Conservation (phyloP, 2,888 invertebrate genomes). For the Hylaea fasciaria region DNA sequence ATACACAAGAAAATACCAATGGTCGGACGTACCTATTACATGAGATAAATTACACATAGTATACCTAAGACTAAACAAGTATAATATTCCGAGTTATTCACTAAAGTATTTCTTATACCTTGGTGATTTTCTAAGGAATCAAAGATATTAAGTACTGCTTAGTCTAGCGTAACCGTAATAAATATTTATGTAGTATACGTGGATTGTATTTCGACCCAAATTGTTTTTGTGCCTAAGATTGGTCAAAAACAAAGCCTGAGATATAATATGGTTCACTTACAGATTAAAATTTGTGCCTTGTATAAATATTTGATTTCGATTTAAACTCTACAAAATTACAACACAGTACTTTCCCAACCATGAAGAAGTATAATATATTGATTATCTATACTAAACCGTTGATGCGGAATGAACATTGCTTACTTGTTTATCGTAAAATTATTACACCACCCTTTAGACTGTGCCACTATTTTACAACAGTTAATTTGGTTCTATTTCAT, state of each 20-base stretch:
- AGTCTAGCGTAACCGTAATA: slow-evolving; percentile 6
- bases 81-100: slow-evolving; percentile 50
- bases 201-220: slow-evolving; percentile 12
- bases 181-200: slow-evolving; percentile 26
- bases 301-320: too few species aligned
- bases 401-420: too few species aligned
- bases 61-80: slow-evolving; percentile 48
- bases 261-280: too few species aligned
- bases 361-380: too few species aligned
- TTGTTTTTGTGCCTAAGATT: slow-evolving; percentile 1
- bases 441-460: too few species aligned
- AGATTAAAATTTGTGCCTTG: too few species aligned
- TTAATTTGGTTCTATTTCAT: too few species aligned
- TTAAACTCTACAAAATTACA: too few species aligned
- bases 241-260: neutral
- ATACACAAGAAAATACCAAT: slow-evolving; percentile 32
- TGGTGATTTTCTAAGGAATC: slow-evolving; percentile 42
- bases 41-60: slow-evolving; percentile 52
- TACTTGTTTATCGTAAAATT: too few species aligned
- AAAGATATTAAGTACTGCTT: slow-evolving; percentile 45
- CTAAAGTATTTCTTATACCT: slow-evolving; percentile 43
- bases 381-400: too few species aligned
- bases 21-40: slow-evolving; percentile 30
- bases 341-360: too few species aligned
- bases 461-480: too few species aligned